phyloP scores from a whole-genome alignment of 2,888 invertebrate species.

The Eristalis pertinax region DNA sequence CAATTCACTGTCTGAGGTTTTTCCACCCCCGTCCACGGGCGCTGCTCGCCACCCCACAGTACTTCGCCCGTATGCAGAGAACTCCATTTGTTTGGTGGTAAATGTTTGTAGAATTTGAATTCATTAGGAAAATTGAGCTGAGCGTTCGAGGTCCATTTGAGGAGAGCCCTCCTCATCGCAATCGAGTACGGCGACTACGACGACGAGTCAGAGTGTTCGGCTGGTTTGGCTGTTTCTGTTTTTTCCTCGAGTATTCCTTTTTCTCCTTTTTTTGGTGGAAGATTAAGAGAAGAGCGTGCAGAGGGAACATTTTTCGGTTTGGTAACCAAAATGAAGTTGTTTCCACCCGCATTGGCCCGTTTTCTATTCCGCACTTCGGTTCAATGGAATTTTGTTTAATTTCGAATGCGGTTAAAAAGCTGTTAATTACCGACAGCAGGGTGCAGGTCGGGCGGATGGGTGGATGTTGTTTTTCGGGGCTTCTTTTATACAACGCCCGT shows the following conservation, averaged over 20 bases:
- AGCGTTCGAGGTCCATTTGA: constrained; percentile 40
- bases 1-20: constrained; percentile 51
- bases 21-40: not conserved
- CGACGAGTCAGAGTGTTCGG: not conserved
- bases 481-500: constrained; percentile 11
- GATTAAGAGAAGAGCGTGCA: constrained; percentile 38
- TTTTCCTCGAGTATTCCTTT: not conserved
- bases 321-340: constrained; percentile 67
- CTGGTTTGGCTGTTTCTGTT: not conserved
- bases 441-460: not conserved
- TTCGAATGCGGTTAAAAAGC: constrained; percentile 70
- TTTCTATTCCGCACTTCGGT: constrained; percentile 55
- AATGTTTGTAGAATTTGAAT: constrained; percentile 58
- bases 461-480: constrained; percentile 37
- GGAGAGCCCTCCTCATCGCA: not conserved
- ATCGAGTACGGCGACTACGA: not conserved
- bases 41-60: too few relatives aligned
- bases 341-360: constrained; percentile 54
- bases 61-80: not conserved
- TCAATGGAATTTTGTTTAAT: constrained; percentile 70
- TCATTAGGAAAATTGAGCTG: constrained; percentile 48
- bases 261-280: not conserved
- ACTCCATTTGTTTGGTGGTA: constrained; percentile 57
- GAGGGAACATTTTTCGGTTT: constrained; percentile 43
- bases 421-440: constrained; percentile 63